Evolutionary conservation across 2,888 invertebrate genomes (phyloP), one percentile per base, ranked within the genome.

Genomic region (Lithophane socia): DNA sequence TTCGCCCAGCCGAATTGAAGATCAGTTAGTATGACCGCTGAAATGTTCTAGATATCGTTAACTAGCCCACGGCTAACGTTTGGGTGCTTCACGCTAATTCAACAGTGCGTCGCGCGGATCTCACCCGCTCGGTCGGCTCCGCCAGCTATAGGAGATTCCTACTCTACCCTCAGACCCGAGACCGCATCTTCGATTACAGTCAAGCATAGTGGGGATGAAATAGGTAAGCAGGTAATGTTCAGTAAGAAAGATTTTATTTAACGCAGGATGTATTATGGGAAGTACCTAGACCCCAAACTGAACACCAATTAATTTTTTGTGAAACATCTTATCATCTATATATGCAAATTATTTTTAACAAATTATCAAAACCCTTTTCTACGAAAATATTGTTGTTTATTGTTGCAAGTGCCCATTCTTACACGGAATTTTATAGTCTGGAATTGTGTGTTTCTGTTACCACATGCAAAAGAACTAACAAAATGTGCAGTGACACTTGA

Each of bases 111-210:
- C 61, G 86, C 89, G 58, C 91, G 91, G n/a, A 94, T 89, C 56
- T 88, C 90, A 0, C 90, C 90, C 0, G 12, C 97, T 0, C 94
- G 96, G 72, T 97, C 97, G 0, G 97, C 97, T 7, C 97, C 97
- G 3, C 91, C 94, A 5, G 83, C 87, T 13, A 82, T 91, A 44
- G 88, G 82, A 16, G 89, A 86, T 67, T 88, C 89, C n/a, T 89
- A 84, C 77, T 79, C 86, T 29, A 88, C 91, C n/a, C 89, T 90
- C 29, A 86, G 90, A 64, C 89, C 90, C 1, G 93, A 92, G 47
- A 89, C 92, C 12, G 88, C 85, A 29, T 89, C 88, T 42, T 87
- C 90, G 7, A 84, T 75, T 49, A 87, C 86, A 2, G 91, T 85
- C 18, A 90, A 89, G 56, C 91, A 88, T 58, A 90, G 87, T 80